A percentile compares a stretch with the other conserved stretches of the same genome.
These are phyloP conservation scores for Rhyacophila brunnea DNA, from an alignment of 1,140 invertebrate genomes.

Conservation along the genomic window DNA sequence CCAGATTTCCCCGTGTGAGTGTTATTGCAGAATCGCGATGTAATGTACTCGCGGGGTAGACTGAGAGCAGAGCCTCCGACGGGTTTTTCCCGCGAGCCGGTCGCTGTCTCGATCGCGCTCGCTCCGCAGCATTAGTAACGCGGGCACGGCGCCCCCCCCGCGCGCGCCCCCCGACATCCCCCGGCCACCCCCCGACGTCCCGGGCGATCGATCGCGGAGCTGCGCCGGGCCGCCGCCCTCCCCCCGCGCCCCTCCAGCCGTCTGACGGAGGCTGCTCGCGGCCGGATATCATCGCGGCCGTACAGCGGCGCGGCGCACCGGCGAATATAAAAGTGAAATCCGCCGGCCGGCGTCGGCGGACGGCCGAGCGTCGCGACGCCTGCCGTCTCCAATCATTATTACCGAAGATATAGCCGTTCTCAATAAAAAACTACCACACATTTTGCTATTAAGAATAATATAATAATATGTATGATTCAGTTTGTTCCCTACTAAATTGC, in stretches of 20 bases:
- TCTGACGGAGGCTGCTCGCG: constrained; percentile 1
- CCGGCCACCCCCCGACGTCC: constrained; percentile 37
- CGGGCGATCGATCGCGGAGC: constrained; percentile 15
- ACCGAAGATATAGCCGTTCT: too few species aligned
- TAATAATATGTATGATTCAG: too few species aligned
- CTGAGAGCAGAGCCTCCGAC: too few species aligned
- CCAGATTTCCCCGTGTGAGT: too few species aligned
- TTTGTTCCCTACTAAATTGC: too few species aligned
- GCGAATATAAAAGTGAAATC: constrained; percentile 25
- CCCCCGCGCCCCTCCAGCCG: background rate
- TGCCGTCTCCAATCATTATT: background rate
- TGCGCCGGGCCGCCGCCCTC: constrained; percentile 8
- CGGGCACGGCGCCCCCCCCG: constrained; percentile 42
- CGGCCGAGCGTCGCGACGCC: background rate
- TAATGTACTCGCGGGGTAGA: too few species aligned
- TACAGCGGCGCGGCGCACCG: constrained; percentile 6
- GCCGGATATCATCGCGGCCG: background rate
- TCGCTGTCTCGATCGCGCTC: too few species aligned
- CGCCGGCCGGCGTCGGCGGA: background rate
- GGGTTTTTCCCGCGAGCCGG: too few species aligned
- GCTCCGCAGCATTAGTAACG: constrained; percentile 20
- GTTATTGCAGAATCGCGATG: too few species aligned
- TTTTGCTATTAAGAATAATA: too few species aligned
- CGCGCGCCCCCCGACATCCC: constrained; percentile 42
- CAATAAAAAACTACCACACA: too few species aligned